These are phyloP conservation scores for Zoanthus sociatus DNA, from an alignment of 92 coral and sea anemone species.

Conservation along the genomic window DNA sequence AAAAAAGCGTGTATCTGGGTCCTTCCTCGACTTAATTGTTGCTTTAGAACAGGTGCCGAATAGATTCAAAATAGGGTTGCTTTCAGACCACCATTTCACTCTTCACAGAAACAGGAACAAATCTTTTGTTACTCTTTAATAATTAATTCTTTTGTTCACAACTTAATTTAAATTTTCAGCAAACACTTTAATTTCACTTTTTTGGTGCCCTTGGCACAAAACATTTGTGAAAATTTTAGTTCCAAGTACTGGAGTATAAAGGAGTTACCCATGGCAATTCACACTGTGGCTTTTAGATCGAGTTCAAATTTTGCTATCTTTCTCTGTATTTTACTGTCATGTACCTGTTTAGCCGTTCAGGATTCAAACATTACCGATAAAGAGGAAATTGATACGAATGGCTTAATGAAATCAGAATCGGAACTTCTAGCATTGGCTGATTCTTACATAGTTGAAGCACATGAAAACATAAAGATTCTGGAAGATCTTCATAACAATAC, in stretches of 20 bases:
- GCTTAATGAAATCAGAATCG: not conserved
- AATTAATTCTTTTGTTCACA: conserved; percentile 30
- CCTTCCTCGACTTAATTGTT: not conserved
- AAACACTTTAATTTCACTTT: too few relatives aligned
- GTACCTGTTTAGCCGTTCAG: not conserved
- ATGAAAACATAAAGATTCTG: conserved; percentile 36
- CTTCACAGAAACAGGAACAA: not conserved
- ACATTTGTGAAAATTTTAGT: not conserved
- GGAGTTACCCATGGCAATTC: conserved; percentile 10
- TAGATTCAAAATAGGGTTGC: not conserved
- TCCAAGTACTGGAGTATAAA: not conserved
- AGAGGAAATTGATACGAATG: not conserved
- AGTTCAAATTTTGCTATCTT: not conserved
- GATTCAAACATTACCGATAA: not conserved
- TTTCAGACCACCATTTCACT: conserved; percentile 28
- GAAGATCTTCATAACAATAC: conserved; percentile 35
- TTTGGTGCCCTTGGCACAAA: not conserved
- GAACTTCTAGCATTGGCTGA: conserved; percentile 9
- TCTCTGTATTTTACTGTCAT: not conserved
- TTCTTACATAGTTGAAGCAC: conserved; percentile 32
- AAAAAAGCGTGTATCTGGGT: too few relatives aligned
- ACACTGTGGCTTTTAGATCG: not conserved
- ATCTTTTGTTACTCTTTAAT: conserved; percentile 25
- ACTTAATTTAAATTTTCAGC: not conserved
- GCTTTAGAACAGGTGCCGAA: conserved; percentile 7